These are phyloP conservation scores for Operophtera brumata DNA, from an alignment of 2,888 invertebrate genomes.

Conservation along the genomic window DNA sequence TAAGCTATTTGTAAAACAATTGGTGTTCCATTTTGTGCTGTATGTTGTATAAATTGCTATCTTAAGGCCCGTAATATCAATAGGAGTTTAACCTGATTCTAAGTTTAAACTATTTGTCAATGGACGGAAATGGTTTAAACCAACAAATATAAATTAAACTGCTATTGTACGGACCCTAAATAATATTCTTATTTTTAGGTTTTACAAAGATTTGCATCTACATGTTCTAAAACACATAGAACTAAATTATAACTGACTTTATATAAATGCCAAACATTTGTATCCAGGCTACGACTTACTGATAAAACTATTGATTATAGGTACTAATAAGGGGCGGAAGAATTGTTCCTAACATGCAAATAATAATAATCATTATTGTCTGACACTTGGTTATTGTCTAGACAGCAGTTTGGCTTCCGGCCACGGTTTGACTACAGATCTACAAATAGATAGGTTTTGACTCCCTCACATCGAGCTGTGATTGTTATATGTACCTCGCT, in stretches of 20 bases:
- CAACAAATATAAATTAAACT: too few species aligned
- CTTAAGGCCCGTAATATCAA: too few species aligned
- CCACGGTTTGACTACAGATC: slow-evolving; percentile 66
- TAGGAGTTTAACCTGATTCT: too few species aligned
- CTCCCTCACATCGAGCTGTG: slow-evolving; percentile 5
- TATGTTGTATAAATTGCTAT: not conserved
- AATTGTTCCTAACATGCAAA: slow-evolving; percentile 64
- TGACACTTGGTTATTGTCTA: slow-evolving; percentile 81
- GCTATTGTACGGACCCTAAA: too few species aligned
- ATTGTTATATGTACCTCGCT: not conserved
- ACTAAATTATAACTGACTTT: not conserved
- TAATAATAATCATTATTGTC: slow-evolving; percentile 77
- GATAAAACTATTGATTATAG: slow-evolving; percentile 37
- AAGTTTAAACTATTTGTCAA: too few species aligned
- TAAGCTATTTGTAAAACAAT: not conserved
- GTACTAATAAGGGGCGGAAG: slow-evolving; percentile 49
- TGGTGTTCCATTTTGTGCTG: slow-evolving; percentile 29
- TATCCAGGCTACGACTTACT: slow-evolving; percentile 29
- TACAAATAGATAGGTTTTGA: too few species aligned
- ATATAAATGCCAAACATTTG: slow-evolving; percentile 17
- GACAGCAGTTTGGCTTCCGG: slow-evolving; percentile 74
- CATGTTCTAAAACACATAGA: not conserved
- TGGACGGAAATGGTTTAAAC: too few species aligned
- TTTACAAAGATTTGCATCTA: slow-evolving; percentile 25
- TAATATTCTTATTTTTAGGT: not conserved